Conservation (phyloP, 2,113 vertebrate species). For the Megalops atlanticus region DNA sequence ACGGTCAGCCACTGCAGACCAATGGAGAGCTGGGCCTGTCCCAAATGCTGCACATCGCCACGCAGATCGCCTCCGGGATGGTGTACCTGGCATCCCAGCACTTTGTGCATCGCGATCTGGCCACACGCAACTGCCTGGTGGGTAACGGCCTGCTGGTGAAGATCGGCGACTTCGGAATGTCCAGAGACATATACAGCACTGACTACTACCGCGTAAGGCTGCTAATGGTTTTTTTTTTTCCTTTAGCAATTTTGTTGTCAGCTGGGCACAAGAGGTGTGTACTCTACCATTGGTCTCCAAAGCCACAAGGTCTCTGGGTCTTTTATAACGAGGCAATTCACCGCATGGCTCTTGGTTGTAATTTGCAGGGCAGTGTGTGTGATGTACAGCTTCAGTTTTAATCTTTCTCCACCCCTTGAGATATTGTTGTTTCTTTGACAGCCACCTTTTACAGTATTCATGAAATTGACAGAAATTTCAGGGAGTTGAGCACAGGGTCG, state of each 20-base stretch:
- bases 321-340: not conserved
- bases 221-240: not conserved
- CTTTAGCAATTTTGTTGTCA: no score
- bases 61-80: constrained; percentile 96
- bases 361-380: not conserved
- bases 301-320: not conserved
- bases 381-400: not conserved
- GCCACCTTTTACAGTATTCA: not conserved
- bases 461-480: not conserved
- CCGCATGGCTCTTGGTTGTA: not conserved
- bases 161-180: constrained; percentile 99
- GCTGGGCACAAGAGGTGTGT: not conserved
- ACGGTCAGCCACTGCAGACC: constrained; percentile 91
- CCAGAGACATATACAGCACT: constrained; percentile 97
- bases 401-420: not conserved
- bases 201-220: constrained; percentile 97
- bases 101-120: constrained; percentile 97
- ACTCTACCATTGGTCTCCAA: not conserved
- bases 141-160: constrained; percentile 94
- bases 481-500: no score
- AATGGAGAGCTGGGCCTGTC: constrained; percentile 94
- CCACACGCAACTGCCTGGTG: constrained; percentile 96
- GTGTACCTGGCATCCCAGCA: constrained; percentile 96
- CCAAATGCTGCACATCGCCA: constrained; percentile 95
- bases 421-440: not conserved